A percentile compares a stretch with the other conserved stretches of the same genome.
Conservation (phyloP, 2,797 vertebrate species). For the Valencia hispanica region DNA sequence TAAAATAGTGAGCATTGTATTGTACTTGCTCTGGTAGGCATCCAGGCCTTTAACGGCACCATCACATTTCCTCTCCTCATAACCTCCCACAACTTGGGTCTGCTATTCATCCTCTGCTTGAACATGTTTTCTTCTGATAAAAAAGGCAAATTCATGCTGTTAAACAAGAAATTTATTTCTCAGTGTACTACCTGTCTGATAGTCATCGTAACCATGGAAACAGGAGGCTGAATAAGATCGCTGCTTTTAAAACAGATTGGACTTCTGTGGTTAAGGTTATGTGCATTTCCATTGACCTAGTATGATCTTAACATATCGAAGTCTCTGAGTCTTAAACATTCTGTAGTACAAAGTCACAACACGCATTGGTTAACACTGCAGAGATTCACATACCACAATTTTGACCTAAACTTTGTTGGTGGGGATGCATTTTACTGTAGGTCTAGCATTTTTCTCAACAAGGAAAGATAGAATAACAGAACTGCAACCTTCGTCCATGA, state of each 20-base stretch:
- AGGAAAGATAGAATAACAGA: too few species aligned
- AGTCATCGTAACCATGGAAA: constrained; percentile 73
- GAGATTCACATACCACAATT: constrained; percentile 16
- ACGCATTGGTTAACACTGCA: background rate
- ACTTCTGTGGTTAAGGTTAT: constrained; percentile 30
- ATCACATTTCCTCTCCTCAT: constrained; percentile 31
- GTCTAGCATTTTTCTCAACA: background rate
- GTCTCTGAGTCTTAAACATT: constrained; percentile 19
- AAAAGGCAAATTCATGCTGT: constrained; percentile 35
- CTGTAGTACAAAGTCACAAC: background rate
- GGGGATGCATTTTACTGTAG: background rate
- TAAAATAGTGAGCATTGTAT: constrained; percentile 18
- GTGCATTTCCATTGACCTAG: constrained; percentile 30
- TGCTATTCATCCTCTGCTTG: constrained; percentile 60
- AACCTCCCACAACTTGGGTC: constrained; percentile 45
- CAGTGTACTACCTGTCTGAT: constrained; percentile 51
- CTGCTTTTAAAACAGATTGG: constrained; percentile 52
- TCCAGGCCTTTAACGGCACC: constrained; percentile 35
- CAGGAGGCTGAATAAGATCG: constrained; percentile 55
- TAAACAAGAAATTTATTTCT: constrained; percentile 55
- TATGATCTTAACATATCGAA: constrained; percentile 21
- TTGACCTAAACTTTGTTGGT: background rate
- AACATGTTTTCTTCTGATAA: constrained; percentile 48
- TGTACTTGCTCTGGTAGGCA: constrained; percentile 33
- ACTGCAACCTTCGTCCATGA: background rate